Evolutionary conservation across 1,140 invertebrate genomes (phyloP).

Genomic region (Ceratitis capitata): DNA sequence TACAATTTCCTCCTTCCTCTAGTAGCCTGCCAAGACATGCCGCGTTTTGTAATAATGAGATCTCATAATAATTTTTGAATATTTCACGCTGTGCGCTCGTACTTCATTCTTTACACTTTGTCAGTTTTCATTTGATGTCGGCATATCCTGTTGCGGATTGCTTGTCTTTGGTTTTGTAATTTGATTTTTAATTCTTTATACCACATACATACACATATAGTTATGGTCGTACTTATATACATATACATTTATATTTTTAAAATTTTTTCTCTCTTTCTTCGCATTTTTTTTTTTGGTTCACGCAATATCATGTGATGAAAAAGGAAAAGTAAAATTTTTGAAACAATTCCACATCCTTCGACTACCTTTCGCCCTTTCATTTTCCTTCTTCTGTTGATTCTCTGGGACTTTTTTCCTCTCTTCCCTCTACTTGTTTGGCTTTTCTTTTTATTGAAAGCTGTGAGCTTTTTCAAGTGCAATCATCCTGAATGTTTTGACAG

Average conservation of each 20-base stretch:
- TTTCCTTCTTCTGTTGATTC: too few species aligned
- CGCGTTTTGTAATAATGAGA: not conserved
- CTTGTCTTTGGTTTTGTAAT: not conserved
- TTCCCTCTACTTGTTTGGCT: not conserved
- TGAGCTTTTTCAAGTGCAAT: not conserved
- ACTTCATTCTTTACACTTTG: conserved; percentile 28
- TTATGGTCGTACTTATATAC: not conserved
- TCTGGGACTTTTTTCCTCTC: too few species aligned
- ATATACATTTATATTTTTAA: not conserved
- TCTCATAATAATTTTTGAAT: conserved; percentile 25
- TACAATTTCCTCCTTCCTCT: not conserved
- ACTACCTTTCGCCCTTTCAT: too few species aligned
- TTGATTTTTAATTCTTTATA: too few species aligned
- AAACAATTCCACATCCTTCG: not conserved
- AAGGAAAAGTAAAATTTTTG: not conserved
- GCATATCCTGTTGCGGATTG: not conserved
- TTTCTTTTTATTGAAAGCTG: not conserved
- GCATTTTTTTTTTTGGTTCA: not conserved
- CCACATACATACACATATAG: not conserved
- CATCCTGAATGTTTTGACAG: conserved; percentile 1
- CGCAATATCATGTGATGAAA: not conserved
- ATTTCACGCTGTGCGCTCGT: conserved; percentile 20
- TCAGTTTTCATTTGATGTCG: conserved; percentile 25
- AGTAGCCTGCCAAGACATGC: too few species aligned
- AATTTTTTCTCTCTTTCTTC: not conserved